Base-by-base conservation (phyloP, 1,140 invertebrate genomes). In the Leptopilina boulardi region DNA sequence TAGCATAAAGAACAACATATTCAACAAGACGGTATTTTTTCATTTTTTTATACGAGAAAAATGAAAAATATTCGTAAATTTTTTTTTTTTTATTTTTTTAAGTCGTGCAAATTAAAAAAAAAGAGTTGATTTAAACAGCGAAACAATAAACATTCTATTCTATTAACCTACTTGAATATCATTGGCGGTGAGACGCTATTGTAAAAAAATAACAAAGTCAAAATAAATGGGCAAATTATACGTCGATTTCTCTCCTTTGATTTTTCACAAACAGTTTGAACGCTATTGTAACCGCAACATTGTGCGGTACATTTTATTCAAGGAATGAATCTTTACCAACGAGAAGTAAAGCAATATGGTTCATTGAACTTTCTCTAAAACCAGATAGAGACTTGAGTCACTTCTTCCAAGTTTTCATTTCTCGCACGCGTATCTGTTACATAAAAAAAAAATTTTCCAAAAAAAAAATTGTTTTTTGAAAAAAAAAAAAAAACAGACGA, bases 351-450 rank as follows among this genome's bases (percentile, higher is more conserved):
- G 79, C 47, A n/a, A n/a, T n/a, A 78, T 74, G 81, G 83, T 83
- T 84, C 85, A 79, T 84, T 86, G 85, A 86, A 86, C 83, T 77
- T 80, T 74, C 78, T 83, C 80, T 84, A 83, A 82, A 84, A 86
- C 83, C 47, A 84, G 83, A 84, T 82, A 81, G 82, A 76, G 80
- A 76, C 82, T 84, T 80, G 81, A 76, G 78, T 78, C 83, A 81
- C 82, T 84, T 82, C 80, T 82, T 75, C 71, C 74, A 56, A 82
- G 74, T 77, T 80, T 75, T 75, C 77, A 85, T 85, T 83, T 83
- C 82, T 38, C 30, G 30, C 38, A 75, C 79, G 81, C 78, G 78
- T 82, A 82, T 73, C 77, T 80, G 82, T 85, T 86, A 78, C 81
- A 78, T 82, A 81, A 78, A 83, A 70, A 77, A 77, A 77, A 81